phyloP scores from a whole-genome alignment of 2,797 vertebrate genomes.

The Mormyrus hasselquistii region DNA sequence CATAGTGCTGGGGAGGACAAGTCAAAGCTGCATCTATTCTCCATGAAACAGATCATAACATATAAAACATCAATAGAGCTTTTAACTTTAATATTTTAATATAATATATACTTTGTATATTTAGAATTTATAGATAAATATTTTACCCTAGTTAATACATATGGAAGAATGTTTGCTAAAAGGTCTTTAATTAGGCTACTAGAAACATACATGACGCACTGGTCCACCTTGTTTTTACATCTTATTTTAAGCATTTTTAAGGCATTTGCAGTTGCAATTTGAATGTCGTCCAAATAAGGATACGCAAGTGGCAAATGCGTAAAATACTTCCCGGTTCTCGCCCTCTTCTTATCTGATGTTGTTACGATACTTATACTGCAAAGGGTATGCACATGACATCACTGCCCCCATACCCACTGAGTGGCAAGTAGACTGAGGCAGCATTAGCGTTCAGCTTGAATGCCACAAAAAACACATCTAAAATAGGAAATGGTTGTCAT shows the following conservation, averaged over 20 bases:
- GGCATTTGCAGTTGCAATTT: background rate
- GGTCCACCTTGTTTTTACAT: background rate
- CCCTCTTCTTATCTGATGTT: background rate
- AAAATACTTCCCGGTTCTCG: background rate
- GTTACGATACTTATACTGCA: background rate
- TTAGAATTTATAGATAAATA: background rate
- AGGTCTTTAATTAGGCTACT: background rate
- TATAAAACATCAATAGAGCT: background rate
- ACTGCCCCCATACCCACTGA: background rate
- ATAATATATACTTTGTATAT: background rate
- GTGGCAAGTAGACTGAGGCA: background rate
- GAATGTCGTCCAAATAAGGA: background rate
- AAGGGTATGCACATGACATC: background rate
- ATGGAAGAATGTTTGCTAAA: background rate
- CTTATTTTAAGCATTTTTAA: background rate
- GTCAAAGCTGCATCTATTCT: conserved; percentile 17
- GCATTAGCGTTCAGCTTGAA: background rate
- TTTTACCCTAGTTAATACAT: background rate
- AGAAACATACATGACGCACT: background rate
- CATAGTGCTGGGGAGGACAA: conserved; percentile 44
- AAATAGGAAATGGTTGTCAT: background rate
- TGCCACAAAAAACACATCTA: background rate
- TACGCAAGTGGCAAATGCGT: background rate
- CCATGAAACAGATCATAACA: background rate
- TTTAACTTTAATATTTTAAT: background rate